Evolutionary conservation across 2,888 invertebrate species (phyloP), one percentile per base, ranked within the genome.

Genomic region (Harmothoe impar): DNA sequence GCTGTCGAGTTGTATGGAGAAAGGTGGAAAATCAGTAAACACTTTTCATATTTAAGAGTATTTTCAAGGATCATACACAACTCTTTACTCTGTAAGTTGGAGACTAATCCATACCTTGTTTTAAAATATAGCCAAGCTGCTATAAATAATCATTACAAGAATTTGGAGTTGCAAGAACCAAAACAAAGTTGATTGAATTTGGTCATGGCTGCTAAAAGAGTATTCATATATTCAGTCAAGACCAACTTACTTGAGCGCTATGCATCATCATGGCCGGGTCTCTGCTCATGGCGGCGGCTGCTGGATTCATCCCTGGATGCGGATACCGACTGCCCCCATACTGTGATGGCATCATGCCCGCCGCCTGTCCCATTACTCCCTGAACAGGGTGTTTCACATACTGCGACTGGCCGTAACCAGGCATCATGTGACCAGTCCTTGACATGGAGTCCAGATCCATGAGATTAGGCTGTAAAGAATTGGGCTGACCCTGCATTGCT

Each of bases 231-330:
- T 43, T 3, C 43, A 43, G 43, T 43, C 3, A 43, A 43, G 10
- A 43, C 20, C 54, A 7, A 72, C 25, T 84, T 43, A 84, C 84
- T 35, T 84, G 84, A 25, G 84, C 43, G 20, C 33, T 84, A 35
- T 35, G 51, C 17, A 84, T 33, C 84, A 84, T 84, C 84, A 84
- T 84, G 23, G 84, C 33, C 10, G 84, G 84, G 51, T 84, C 84
- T 84, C 84, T 33, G n/a, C n/a, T 35, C 84, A 84, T 84, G 84
- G 84, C 51, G n/a, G 81, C 33, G 7, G 81, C 33, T 51, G 43
- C 43, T 15, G 84, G 23, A 23, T 51, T 51, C 7, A 84, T 23
- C 5, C 84, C 84, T 20, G 84, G 43, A 35, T 84, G 84, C 1
- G 43, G 84, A 20, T 84, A 84, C 23, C 84, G 33, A 33, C 84